These are phyloP conservation scores for Sicus ferrugineus DNA, from an alignment of 2,888 invertebrate genomes.

Conservation along the genomic window DNA sequence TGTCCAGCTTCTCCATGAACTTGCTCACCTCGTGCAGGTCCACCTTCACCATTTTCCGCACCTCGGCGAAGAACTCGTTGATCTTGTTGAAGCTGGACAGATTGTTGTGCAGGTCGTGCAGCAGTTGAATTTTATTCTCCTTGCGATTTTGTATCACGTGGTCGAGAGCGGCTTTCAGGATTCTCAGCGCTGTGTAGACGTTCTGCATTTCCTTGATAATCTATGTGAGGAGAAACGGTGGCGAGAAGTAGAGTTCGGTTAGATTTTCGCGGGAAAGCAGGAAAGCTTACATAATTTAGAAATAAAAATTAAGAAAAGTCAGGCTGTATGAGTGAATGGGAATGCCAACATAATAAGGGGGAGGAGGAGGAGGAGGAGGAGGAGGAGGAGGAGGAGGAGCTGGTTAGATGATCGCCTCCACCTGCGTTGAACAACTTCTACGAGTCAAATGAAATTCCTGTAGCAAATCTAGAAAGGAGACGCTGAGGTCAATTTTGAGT, in stretches of 20 bases:
- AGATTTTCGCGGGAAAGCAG: too few species aligned
- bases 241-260: neutral
- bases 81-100: constrained; percentile 32
- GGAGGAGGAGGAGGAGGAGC: neutral
- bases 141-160: constrained; percentile 35
- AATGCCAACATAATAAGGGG: too few species aligned
- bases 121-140: constrained; percentile 29
- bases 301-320: too few species aligned
- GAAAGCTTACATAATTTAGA: too few species aligned
- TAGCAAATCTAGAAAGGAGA: too few species aligned
- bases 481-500: too few species aligned
- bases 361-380: neutral
- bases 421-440: too few species aligned
- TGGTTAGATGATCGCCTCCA: too few species aligned
- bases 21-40: constrained; percentile 35
- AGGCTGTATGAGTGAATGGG: neutral
- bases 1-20: constrained; percentile 34
- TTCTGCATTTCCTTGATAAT: constrained; percentile 40
- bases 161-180: constrained; percentile 37
- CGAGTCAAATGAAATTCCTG: too few species aligned
- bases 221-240: constrained; percentile 6
- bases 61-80: constrained; percentile 32
- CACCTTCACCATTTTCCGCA: constrained; percentile 28
- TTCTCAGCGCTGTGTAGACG: constrained; percentile 44
- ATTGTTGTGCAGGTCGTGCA: constrained; percentile 38